Evolutionary conservation across 2,113 vertebrate species (phyloP).

Genomic region (Eleginops maclovinus): DNA sequence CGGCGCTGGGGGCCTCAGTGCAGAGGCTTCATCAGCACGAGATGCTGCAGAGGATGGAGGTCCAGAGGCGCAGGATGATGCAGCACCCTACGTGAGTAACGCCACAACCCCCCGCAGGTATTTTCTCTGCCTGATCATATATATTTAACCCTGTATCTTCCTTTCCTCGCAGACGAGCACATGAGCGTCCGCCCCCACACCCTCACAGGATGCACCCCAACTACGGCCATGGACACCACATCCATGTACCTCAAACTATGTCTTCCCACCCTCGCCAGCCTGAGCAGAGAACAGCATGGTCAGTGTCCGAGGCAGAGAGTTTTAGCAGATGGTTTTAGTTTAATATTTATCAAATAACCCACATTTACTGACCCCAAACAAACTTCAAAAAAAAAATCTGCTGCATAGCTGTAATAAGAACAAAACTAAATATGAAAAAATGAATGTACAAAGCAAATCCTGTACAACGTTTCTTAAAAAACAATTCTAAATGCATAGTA

Average conservation of each 20-base stretch:
- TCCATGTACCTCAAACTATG: conserved; percentile 99
- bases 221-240: conserved; percentile 98
- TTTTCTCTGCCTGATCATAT: background rate
- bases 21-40: conserved; percentile 97
- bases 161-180: conserved; percentile 88
- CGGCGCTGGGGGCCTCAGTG: conserved; percentile 89
- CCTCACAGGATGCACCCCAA: conserved; percentile 99
- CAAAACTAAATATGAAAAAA: too few species aligned
- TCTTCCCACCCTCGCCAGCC: conserved; percentile 97
- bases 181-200: conserved; percentile 96
- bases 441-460: too few species aligned
- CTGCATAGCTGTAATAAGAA: too few species aligned
- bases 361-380: background rate
- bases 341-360: conserved; percentile 3
- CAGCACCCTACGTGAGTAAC: conserved; percentile 95
- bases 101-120: background rate
- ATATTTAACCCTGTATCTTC: background rate
- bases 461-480: too few species aligned
- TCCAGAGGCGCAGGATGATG: conserved; percentile 96
- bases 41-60: conserved; percentile 97
- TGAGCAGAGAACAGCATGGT: conserved; percentile 97
- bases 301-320: conserved; percentile 69
- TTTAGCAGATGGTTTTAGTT: background rate
- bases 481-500: too few species aligned
- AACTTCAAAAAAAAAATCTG: too few species aligned